Percentiles rank a stretch among this genome's conserved stretches.
phyloP scores from a whole-genome alignment of 1,140 invertebrate species.

The Diachasma alloeum region DNA sequence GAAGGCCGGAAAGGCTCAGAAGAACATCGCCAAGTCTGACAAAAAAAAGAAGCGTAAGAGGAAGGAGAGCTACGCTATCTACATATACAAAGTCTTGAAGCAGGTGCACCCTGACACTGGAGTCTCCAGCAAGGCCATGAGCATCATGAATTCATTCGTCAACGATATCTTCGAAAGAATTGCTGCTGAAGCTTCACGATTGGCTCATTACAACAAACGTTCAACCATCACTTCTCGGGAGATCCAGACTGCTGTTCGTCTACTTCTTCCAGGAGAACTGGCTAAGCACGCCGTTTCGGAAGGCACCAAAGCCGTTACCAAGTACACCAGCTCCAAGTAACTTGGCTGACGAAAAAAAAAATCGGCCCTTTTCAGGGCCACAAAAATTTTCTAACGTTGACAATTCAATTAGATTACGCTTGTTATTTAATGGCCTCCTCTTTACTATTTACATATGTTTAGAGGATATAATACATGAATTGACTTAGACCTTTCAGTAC shows the following conservation, averaged over 20 bases:
- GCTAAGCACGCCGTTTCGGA: background rate
- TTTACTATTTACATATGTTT: no score
- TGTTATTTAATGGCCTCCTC: no score
- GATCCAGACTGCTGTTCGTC: background rate
- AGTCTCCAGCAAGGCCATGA: background rate
- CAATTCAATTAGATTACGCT: no score
- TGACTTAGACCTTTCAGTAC: no score
- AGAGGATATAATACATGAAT: no score
- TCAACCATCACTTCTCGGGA: background rate
- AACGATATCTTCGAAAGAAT: background rate
- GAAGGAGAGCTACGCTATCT: background rate
- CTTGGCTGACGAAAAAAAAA: background rate
- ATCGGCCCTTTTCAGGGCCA: conserved; percentile 4
- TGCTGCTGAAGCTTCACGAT: background rate
- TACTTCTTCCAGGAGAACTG: background rate
- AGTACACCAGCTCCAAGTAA: background rate
- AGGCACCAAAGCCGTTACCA: background rate
- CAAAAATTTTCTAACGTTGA: background rate
- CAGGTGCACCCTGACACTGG: background rate
- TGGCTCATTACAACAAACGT: background rate
- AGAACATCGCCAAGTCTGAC: background rate
- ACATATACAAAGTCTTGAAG: background rate
- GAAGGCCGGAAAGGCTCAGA: background rate
- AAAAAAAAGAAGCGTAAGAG: background rate
- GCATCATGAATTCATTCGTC: background rate